phyloP scores from a whole-genome alignment of 2,113 vertebrate species.

The Oriolus oriolus region DNA sequence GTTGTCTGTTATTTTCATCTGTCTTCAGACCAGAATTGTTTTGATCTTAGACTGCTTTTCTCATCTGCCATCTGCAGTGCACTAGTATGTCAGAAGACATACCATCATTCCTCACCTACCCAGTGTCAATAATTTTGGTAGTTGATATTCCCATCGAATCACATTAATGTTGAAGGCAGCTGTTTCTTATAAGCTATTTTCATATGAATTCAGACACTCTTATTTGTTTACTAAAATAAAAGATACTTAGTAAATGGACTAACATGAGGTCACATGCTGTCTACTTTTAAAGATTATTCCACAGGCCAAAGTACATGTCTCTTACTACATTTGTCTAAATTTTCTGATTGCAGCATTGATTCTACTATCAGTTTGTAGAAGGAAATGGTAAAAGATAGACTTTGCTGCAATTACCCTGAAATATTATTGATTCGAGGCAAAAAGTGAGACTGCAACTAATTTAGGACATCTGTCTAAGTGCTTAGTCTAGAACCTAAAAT shows the following conservation, averaged over 20 bases:
- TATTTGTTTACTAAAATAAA: neutral
- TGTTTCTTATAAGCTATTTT: neutral
- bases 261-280: neutral
- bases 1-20: neutral
- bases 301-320: neutral
- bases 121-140: neutral
- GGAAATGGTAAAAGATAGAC: neutral
- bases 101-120: neutral
- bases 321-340: neutral
- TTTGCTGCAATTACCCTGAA: neutral
- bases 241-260: neutral
- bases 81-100: neutral
- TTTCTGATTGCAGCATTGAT: constrained; percentile 9
- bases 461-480: neutral
- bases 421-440: neutral
- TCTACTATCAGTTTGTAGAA: neutral
- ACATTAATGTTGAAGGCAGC: neutral
- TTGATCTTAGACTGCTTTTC: neutral
- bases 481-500: neutral
- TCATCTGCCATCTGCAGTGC: neutral
- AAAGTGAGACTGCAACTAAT: neutral
- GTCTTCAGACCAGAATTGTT: neutral
- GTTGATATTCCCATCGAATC: neutral
- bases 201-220: neutral
- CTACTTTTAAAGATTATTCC: constrained; percentile 10